Conservation (phyloP, 2,888 invertebrate genomes). For the Erebia ligea region DNA sequence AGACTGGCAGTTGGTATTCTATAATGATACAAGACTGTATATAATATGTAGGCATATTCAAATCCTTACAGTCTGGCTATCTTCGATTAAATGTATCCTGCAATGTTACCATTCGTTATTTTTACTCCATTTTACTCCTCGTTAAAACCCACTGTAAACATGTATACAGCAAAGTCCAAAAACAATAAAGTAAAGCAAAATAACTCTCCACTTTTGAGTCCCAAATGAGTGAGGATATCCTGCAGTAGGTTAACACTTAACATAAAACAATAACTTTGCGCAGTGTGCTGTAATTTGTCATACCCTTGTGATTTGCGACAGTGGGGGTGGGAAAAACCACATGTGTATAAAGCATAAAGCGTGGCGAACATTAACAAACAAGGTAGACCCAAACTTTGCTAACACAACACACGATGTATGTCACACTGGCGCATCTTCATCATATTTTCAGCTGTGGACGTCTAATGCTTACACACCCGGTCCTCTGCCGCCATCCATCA, state of each 20-base stretch:
- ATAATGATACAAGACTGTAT: no score
- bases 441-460: no score
- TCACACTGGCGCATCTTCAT: no score
- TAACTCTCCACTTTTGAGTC: constrained; percentile 1
- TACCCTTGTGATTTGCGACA: constrained; percentile 17
- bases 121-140: neutral
- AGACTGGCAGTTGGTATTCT: no score
- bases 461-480: no score
- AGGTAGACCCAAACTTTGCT: no score
- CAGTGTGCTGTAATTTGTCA: constrained; percentile 4
- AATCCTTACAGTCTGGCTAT: no score
- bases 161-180: neutral
- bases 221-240: neutral
- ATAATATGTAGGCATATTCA: no score
- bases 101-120: neutral
- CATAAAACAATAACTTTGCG: constrained; percentile 19
- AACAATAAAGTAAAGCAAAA: neutral
- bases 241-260: neutral
- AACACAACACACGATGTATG: no score
- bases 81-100: no score
- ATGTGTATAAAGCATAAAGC: neutral
- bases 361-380: neutral
- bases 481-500: no score
- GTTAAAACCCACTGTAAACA: neutral
- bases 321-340: constrained; percentile 6